Evolutionary conservation across 2,888 invertebrate species (phyloP), one percentile per base, ranked within the genome.

Genomic region (Allygus modestus): DNA sequence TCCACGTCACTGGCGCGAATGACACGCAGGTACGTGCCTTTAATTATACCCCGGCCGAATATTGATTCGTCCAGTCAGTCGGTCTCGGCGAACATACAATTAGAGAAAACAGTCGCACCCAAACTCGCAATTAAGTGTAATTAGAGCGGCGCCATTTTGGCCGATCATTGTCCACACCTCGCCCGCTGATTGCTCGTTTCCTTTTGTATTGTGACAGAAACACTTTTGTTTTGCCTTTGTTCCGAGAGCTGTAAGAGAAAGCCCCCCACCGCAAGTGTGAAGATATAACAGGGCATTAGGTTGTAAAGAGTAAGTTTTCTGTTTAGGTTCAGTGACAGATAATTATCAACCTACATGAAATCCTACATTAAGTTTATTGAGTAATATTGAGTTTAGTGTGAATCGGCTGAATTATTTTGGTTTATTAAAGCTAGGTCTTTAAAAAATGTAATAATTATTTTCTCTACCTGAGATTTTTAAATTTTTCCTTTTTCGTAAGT

Each of bases 11-110:
- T 4, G 58, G 65, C 26, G 65, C 20, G 23, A 65, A 28, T 65
- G 65, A 65, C 65, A 65, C 65, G 65, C 65, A 65, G 26, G 1
- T 54, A 20, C 54, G 54, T 23, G 31, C 65, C 65, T 65, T 65
- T 65, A 65, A 65, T 65, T 31, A n/a, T 28, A 28, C 28, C 54
- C 23, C 23, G 20, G 5, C 23, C 65, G 4, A 65, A 65, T 65
- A 65, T 65, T 28, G 65, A 65, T 65, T 26, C 26, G 58, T 58
- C 65, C 65, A 28, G 54, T 54, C 54, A 54, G 54, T 23, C 20
- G 54, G 46, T 17, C 15, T 1, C 46, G 58, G 58, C 23, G 23
- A 65, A 65, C 65, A 28, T 65, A 65, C 15, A 65, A 65, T 65
- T 65, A 65, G 26, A 65, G 65, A 17, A 58, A 54, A 54, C 54